Conservation (phyloP, 1,140 invertebrate species). For the Paramacrobiotus metropolitanus region DNA sequence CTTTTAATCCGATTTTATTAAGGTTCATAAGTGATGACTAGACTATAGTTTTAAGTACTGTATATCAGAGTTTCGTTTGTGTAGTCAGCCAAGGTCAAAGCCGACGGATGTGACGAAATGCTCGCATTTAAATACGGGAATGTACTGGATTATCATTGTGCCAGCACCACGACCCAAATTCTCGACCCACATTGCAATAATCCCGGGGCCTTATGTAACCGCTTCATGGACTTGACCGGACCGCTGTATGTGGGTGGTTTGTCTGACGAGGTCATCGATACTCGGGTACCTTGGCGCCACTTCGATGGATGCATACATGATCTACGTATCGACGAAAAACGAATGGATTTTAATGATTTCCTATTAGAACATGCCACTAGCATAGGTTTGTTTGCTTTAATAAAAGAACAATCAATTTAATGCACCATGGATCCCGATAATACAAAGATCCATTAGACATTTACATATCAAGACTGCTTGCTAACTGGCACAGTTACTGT, state of each 20-base stretch:
- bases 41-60: conserved; percentile 3
- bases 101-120: conserved; percentile 73
- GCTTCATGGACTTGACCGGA: conserved; percentile 80
- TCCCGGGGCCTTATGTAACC: conserved; percentile 70
- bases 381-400: too few relatives aligned
- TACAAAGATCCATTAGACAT: too few relatives aligned
- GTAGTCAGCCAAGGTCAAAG: conserved; percentile 51
- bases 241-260: conserved; percentile 81
- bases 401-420: too few relatives aligned
- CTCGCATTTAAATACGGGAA: conserved; percentile 48
- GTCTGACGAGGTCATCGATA: conserved; percentile 44
- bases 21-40: too few relatives aligned
- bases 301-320: conserved; percentile 78
- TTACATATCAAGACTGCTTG: too few relatives aligned
- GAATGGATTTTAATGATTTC: conserved; percentile 50
- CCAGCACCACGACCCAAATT: conserved; percentile 38
- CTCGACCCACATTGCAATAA: conserved; percentile 40
- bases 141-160: conserved; percentile 52
- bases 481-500: too few relatives aligned
- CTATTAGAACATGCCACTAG: background rate
- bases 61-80: conserved; percentile 15
- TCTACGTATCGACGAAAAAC: conserved; percentile 58
- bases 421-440: too few relatives aligned
- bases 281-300: conserved; percentile 54
- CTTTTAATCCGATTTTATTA: background rate